A percentile compares a stretch with the other conserved stretches of the same genome.
Conservation (phyloP, 92 coral and sea anemone genomes). For the Heliopora coerulea region DNA sequence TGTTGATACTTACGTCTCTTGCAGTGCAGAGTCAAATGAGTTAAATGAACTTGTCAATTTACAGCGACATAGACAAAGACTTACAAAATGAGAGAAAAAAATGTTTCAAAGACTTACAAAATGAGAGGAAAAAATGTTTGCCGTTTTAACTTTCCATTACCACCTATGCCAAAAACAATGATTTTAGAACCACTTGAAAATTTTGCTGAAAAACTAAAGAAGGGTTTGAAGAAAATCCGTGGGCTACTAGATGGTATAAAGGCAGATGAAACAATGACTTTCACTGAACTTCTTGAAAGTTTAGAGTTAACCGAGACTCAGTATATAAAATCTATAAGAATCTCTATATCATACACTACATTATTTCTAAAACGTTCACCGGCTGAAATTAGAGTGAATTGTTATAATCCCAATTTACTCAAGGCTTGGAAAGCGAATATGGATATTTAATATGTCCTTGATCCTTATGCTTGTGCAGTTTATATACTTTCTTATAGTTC, state of each 20-base stretch:
- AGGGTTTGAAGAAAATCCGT: constrained; percentile 42
- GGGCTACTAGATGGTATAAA: constrained; percentile 26
- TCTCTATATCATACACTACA: constrained; percentile 32
- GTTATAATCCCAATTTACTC: constrained; percentile 18
- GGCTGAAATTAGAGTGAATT: constrained; percentile 12
- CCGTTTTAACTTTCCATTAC: constrained; percentile 37
- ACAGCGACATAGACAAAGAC: constrained; percentile 47
- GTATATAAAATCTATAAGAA: constrained; percentile 51
- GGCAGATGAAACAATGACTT: constrained; percentile 35
- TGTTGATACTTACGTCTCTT: constrained; percentile 20
- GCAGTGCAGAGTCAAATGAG: constrained; percentile 20
- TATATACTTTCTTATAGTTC: no score
- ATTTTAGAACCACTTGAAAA: constrained; percentile 21
- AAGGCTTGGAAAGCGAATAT: constrained; percentile 59
- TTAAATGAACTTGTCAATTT: constrained; percentile 36
- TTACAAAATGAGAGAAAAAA: constrained; percentile 32
- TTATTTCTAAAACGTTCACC: constrained; percentile 27
- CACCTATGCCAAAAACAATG: constrained; percentile 38
- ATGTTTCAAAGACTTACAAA: constrained; percentile 42
- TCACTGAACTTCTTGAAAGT: constrained; percentile 39
- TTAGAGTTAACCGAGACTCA: constrained; percentile 43
- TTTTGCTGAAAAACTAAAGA: constrained; percentile 21
- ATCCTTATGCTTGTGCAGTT: no score
- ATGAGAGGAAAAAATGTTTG: constrained; percentile 18
- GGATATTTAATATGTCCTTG: constrained; percentile 56